Conservation (phyloP, 92 coral and sea anemone genomes). For the Blastomussa wellsi region DNA sequence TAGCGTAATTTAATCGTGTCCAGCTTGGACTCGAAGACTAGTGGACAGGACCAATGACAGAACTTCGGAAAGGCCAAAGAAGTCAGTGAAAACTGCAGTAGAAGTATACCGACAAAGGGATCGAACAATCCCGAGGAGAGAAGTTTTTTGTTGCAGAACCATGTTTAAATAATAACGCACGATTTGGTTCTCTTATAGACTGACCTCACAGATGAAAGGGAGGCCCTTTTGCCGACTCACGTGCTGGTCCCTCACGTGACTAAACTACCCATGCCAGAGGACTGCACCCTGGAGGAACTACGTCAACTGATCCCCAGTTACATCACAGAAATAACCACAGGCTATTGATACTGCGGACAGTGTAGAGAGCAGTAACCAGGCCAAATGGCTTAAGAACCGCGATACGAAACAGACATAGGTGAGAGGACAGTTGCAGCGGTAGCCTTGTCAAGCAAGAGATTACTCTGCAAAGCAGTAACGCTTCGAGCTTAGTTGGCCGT, state of each 20-base stretch:
- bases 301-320: slow-evolving; percentile 84
- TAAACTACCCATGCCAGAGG: slow-evolving; percentile 94
- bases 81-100: not conserved
- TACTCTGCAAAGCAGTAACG: not conserved
- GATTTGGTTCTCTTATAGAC: slow-evolving; percentile 46
- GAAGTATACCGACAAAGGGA: no score
- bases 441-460: not conserved
- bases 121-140: no score
- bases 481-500: not conserved
- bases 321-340: slow-evolving; percentile 74
- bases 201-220: slow-evolving; percentile 64
- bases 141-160: no score
- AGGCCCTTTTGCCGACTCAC: slow-evolving; percentile 67
- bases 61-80: not conserved
- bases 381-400: not conserved
- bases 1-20: no score
- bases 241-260: slow-evolving; percentile 88
- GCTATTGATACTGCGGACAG: slow-evolving; percentile 6
- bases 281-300: slow-evolving; percentile 88
- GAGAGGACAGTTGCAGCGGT: not conserved
- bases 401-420: not conserved
- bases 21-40: no score
- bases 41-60: not conserved
- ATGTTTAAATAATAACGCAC: no score
- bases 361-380: not conserved